These are phyloP conservation scores for Aegotheles bennettii DNA, from an alignment of 2,113 vertebrate genomes.

Conservation along the genomic window DNA sequence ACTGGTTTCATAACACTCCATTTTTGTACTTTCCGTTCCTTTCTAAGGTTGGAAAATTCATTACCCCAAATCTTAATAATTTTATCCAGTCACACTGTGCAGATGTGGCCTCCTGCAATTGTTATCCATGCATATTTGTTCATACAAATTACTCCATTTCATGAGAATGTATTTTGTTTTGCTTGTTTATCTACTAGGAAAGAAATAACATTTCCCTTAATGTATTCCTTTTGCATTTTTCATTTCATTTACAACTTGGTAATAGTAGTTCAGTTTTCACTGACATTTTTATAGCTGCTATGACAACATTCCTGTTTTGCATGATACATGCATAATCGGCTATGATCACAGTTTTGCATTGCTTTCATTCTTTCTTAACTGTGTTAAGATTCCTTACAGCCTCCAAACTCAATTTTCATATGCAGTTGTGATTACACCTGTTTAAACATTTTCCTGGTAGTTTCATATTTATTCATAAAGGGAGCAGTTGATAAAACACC, in stretches of 20 bases:
- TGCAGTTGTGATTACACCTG: conserved; percentile 9
- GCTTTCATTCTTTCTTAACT: conserved; percentile 32
- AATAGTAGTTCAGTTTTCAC: conserved; percentile 46
- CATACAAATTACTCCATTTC: background rate
- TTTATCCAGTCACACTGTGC: background rate
- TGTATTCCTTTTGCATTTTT: conserved; percentile 44
- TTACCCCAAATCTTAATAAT: conserved; percentile 12
- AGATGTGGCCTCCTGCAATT: background rate
- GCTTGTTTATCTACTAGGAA: background rate
- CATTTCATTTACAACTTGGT: conserved; percentile 54
- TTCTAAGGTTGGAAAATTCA: background rate
- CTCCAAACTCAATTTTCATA: conserved; percentile 11
- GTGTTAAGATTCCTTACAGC: conserved; percentile 12
- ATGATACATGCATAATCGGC: conserved; percentile 40
- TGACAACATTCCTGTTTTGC: conserved; percentile 42
- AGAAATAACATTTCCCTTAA: conserved; percentile 6
- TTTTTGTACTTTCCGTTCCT: background rate
- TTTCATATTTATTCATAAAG: conserved; percentile 38
- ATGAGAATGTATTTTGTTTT: background rate
- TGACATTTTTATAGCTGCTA: conserved; percentile 61
- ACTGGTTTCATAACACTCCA: background rate
- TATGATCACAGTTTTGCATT: background rate
- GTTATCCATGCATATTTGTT: conserved; percentile 18
- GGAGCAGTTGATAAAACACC: conserved; percentile 41
- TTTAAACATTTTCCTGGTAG: conserved; percentile 31